Conservation (phyloP, 2,113 vertebrate genomes). For the Tylochromis polylepis region DNA sequence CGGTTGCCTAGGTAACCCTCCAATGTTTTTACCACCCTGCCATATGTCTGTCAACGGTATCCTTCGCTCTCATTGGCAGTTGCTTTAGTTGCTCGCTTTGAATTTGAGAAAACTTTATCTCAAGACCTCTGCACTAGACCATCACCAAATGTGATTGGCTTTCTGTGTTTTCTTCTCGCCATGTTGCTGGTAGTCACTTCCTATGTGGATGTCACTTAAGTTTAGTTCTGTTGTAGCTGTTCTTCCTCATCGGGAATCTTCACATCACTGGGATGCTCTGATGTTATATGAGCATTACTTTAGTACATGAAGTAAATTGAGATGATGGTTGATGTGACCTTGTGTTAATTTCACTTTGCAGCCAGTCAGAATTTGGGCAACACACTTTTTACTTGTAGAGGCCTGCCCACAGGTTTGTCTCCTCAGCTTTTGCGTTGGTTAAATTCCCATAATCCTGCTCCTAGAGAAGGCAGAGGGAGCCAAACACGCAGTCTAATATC, state of each 20-base stretch:
- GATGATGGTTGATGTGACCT: neutral
- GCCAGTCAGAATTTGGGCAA: neutral
- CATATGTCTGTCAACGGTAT: neutral
- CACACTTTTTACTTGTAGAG: neutral
- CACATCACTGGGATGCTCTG: fast-evolving
- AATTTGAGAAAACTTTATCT: neutral
- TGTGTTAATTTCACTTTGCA: neutral
- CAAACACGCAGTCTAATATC: neutral
- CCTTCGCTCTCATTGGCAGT: neutral
- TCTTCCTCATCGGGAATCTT: neutral
- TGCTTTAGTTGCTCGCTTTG: fast-evolving
- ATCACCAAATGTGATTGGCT: neutral
- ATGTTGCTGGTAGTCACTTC: neutral
- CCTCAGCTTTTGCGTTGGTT: neutral
- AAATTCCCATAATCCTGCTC: neutral
- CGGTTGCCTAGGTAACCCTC: neutral
- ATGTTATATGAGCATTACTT: fast-evolving
- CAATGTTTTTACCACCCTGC: neutral
- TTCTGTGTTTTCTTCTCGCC: neutral
- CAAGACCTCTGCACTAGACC: fast-evolving
- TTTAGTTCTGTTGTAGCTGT: neutral
- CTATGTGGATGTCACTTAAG: too few relatives aligned
- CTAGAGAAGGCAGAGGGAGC: neutral
- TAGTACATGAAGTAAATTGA: neutral
- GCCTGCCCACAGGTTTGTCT: neutral